Conservation (phyloP, 1,140 invertebrate species). For the Plectrocnemia conspersa region DNA sequence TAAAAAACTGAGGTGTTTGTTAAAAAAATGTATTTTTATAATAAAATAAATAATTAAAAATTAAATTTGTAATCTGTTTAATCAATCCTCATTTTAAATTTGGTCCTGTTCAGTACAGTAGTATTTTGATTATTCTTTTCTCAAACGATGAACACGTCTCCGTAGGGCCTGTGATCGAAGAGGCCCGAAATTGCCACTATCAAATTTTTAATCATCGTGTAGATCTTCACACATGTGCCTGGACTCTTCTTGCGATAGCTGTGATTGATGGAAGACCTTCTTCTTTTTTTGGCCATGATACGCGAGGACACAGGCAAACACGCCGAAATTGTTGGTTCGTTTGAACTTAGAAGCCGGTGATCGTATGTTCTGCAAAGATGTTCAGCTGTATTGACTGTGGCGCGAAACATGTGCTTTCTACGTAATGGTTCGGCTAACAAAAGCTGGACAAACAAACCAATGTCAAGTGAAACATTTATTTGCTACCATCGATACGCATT, state of each 20-base stretch:
- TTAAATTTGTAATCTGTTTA: too few relatives aligned
- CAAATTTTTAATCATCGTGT: slow-evolving; percentile 7
- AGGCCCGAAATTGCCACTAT: slow-evolving; percentile 10
- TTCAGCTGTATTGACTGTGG: slow-evolving; percentile 12
- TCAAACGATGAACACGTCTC: slow-evolving; percentile 17
- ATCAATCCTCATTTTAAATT: too few relatives aligned
- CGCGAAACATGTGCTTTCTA: slow-evolving; percentile 6
- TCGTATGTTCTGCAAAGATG: not conserved
- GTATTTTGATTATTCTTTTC: too few relatives aligned
- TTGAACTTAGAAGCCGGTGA: not conserved
- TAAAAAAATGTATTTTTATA: too few relatives aligned
- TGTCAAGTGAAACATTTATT: too few relatives aligned
- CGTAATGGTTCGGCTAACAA: slow-evolving; percentile 1
- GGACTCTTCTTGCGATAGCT: slow-evolving; percentile 2
- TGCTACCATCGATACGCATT: too few relatives aligned
- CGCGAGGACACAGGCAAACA: not conserved
- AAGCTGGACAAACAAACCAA: slow-evolving; percentile 16
- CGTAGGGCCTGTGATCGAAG: slow-evolving; percentile 19
- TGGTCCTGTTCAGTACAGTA: too few relatives aligned
- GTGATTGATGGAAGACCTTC: not conserved
- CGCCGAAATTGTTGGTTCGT: too few relatives aligned
- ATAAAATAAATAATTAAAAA: too few relatives aligned
- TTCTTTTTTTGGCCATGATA: not conserved
- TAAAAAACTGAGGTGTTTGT: too few relatives aligned
- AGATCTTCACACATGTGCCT: slow-evolving; percentile 14